These are phyloP conservation scores for Synanthedon tipuliformis DNA, from an alignment of 2,888 invertebrate species.

Conservation along the genomic window DNA sequence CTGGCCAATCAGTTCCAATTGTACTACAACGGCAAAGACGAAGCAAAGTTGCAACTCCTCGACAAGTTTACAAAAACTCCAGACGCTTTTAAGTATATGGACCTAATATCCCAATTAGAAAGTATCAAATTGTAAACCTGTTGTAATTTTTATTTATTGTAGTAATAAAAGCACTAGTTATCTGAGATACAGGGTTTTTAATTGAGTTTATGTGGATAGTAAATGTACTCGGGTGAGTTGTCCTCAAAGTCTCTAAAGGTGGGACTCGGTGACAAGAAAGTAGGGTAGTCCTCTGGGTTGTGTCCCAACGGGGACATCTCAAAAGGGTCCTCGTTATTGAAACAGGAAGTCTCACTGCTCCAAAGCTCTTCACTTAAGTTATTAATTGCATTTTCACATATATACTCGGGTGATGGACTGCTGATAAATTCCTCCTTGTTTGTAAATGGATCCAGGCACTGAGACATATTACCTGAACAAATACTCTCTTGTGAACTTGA, in stretches of 20 bases:
- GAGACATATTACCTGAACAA: too few relatives aligned
- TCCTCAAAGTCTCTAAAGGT: conserved; percentile 10
- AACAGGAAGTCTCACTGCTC: too few relatives aligned
- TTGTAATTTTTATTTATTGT: conserved; percentile 1
- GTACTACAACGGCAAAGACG: conserved; percentile 79
- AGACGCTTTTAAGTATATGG: conserved; percentile 83
- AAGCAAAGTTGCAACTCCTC: conserved; percentile 72
- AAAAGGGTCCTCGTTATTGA: too few relatives aligned
- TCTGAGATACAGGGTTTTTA: conserved; percentile 6
- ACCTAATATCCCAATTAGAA: conserved; percentile 82
- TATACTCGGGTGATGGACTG: too few relatives aligned
- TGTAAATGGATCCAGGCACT: too few relatives aligned
- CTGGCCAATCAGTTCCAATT: conserved; percentile 87
- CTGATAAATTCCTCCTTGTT: conserved; percentile 7
- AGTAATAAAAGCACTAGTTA: conserved; percentile 1
- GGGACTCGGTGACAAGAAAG: background rate
- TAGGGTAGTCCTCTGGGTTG: background rate
- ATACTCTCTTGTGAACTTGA: too few relatives aligned
- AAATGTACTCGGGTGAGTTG: conserved; percentile 44
- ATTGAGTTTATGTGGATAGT: conserved; percentile 47
- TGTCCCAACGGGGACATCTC: background rate
- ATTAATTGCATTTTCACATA: too few relatives aligned
- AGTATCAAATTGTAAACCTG: conserved; percentile 57
- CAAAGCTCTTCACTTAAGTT: too few relatives aligned
- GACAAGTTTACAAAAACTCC: conserved; percentile 78